A percentile compares a stretch with the other conserved stretches of the same genome.
phyloP scores from a whole-genome alignment of 1,140 invertebrate species.

The Camponotus floridanus region DNA sequence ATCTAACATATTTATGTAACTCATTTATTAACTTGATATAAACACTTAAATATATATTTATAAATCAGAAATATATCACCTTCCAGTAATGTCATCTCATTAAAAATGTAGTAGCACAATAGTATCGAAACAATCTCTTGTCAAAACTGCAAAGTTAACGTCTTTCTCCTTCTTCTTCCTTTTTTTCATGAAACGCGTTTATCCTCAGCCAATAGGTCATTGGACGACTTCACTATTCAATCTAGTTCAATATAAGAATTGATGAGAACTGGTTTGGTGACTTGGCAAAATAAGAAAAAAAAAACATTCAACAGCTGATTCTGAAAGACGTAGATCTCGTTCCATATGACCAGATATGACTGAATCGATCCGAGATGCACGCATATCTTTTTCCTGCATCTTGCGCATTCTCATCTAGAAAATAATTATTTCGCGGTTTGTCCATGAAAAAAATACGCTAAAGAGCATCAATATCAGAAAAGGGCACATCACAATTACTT shows the following conservation, averaged over 20 bases:
- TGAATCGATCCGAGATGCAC: not conserved
- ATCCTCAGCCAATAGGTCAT: not conserved
- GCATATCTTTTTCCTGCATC: not conserved
- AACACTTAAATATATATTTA: no score
- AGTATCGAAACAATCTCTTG: not conserved
- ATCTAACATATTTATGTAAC: no score
- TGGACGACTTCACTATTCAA: conserved; percentile 17
- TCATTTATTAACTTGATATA: no score
- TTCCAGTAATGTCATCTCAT: not conserved
- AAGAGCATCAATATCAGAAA: not conserved
- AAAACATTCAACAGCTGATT: conserved; percentile 37
- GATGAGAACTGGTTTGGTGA: conserved; percentile 4
- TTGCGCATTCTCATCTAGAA: not conserved
- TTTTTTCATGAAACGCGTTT: not conserved
- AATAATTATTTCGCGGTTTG: not conserved
- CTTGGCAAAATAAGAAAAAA: conserved; percentile 30
- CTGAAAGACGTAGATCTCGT: not conserved
- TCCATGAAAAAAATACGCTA: not conserved
- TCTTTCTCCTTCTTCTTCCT: not conserved
- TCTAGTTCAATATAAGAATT: not conserved
- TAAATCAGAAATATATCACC: not conserved
- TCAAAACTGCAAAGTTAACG: not conserved
- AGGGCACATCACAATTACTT: not conserved
- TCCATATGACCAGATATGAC: not conserved
- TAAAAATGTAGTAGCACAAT: not conserved